A percentile compares a stretch with the other conserved stretches of the same genome.
Conservation (phyloP, 37 sponge, comb jelly and placozoan genomes). For the Beroe forskalii region DNA sequence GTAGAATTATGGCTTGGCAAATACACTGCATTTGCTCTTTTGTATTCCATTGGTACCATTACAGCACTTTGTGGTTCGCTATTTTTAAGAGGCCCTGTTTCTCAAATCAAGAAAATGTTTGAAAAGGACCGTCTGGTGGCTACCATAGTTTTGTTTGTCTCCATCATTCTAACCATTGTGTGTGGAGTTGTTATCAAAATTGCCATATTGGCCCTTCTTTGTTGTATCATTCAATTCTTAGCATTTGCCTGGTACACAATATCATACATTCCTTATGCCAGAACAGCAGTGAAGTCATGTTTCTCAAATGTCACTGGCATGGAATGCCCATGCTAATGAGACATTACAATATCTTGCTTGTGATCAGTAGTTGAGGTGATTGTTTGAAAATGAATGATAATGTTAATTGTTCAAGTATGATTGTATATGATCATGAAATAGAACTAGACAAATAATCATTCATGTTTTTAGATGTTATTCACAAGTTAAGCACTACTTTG, state of each 20-base stretch:
- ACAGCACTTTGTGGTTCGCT: slow-evolving; percentile 2
- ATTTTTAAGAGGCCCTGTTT: not conserved
- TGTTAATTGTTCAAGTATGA: too few species aligned
- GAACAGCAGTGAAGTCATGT: slow-evolving; percentile 25
- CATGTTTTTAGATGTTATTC: not conserved
- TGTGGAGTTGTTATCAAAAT: not conserved
- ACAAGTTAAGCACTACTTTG: too few species aligned
- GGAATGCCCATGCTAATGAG: not conserved
- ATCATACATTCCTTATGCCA: slow-evolving; percentile 7
- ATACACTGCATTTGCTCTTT: not conserved
- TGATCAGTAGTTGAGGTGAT: too few species aligned
- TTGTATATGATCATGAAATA: too few species aligned
- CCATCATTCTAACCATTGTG: not conserved
- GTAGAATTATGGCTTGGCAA: slow-evolving; percentile 17
- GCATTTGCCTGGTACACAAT: slow-evolving; percentile 34
- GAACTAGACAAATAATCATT: too few species aligned
- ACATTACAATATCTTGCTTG: too few species aligned
- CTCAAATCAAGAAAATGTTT: slow-evolving; percentile 37
- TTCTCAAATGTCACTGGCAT: not conserved
- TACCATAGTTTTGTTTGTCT: not conserved
- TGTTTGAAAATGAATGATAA: too few species aligned
- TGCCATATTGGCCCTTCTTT: not conserved
- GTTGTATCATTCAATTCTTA: slow-evolving; percentile 32
- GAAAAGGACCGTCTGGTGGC: not conserved
- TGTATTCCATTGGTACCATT: slow-evolving; percentile 1